A percentile compares a stretch with the other conserved stretches of the same genome.
Evolutionary conservation across 2,888 invertebrate species (phyloP).

Genomic region (Conus canariensis): DNA sequence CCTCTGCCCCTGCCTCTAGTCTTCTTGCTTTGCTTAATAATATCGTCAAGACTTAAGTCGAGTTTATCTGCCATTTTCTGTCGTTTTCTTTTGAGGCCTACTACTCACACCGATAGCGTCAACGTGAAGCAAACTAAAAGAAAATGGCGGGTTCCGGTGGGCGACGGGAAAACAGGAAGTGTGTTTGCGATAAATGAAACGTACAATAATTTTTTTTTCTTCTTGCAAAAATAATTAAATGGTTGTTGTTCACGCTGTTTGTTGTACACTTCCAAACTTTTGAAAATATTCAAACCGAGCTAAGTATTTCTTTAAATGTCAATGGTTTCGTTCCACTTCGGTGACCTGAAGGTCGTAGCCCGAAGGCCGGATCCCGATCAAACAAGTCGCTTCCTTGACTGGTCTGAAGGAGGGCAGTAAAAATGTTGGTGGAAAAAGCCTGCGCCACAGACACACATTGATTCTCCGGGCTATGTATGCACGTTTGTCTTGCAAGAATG

Average conservation of each 20-base stretch:
- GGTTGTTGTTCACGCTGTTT: background rate
- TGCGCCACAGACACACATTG: background rate
- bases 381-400: conserved; percentile 38
- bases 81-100: conserved; percentile 1
- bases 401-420: background rate
- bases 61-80: conserved; percentile 93
- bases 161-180: conserved; percentile 47
- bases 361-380: conserved; percentile 40
- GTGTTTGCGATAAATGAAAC: background rate
- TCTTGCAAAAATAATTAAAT: background rate
- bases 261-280: background rate
- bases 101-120: conserved; percentile 5
- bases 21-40: conserved; percentile 89
- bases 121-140: conserved; percentile 35
- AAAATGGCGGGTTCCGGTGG: conserved; percentile 59
- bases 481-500: conserved; percentile 58
- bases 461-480: conserved; percentile 43
- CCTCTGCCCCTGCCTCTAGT: conserved; percentile 82
- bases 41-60: conserved; percentile 98
- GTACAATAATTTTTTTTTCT: background rate
- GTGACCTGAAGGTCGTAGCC: conserved; percentile 45
- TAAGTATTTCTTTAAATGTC: background rate
- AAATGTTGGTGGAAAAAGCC: conserved; percentile 35
- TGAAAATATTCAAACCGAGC: background rate
- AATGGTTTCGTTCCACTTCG: conserved; percentile 31